Evolutionary conservation across 2,888 invertebrate genomes (phyloP), one percentile per base, ranked within the genome.

Genomic region (Caradrina kadenii): DNA sequence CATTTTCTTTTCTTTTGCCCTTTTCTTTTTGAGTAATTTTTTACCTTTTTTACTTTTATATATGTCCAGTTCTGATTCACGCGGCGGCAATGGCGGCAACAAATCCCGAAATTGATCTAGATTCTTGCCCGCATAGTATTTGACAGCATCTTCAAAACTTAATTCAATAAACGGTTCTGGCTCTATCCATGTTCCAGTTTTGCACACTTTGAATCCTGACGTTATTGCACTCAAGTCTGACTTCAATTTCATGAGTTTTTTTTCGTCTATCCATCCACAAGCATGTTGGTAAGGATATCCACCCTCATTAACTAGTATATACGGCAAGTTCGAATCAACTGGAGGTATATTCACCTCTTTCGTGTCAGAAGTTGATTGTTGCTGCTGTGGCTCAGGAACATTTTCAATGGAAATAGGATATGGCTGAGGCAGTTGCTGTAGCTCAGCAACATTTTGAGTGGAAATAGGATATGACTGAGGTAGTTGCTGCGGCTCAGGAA

Each of bases 191-290:
- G 31, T 58, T 67, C 81, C 86, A 17, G 72, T 76, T 4, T 82
- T 72, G 50, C 82, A 73, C 31, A 89, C 59, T 80, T 87, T 89
- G 61, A 92, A 92, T 8, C 92, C 92, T 15, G 92, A 92, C 0
- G 81, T 87, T 8, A 84, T 15, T 17, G 39, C 89, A 8, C 91
- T 87, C 71, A 88, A 80, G 5, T 89, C 85, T 0, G 92, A 92
- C 62, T 81, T 84, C 49, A 87, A 74, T 81, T 82, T 88, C 49
- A 86, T 58, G 7, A 42, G 19, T 11, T 58, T 11, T 10, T 6
- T 26, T 11, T 13, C n/a, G 48, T 71, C 52, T 17, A 58, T 31
- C 53, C 58, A 75, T 2, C 48, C 53, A 49, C 68, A 49, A 17
- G 7, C 48, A 15, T 13, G 21, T 31, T 67, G 56, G 17, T 45